Evolutionary conservation across 2,888 invertebrate species (phyloP).

Genomic region (Ennomos fuscantarius): DNA sequence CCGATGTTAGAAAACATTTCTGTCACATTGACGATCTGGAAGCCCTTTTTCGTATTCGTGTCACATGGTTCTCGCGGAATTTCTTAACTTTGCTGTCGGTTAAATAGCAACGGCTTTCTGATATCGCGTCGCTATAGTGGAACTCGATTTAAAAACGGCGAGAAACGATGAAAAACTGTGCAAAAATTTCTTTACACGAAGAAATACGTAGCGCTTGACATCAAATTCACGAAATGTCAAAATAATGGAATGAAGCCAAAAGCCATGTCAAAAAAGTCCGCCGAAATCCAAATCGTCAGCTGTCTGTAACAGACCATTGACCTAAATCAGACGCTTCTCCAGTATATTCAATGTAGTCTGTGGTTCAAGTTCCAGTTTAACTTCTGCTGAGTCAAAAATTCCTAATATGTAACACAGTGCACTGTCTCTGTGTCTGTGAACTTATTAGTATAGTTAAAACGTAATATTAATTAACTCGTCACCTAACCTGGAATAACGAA

Average conservation of each 20-base stretch:
- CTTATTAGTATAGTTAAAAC: too few relatives aligned
- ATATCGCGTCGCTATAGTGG: slow-evolving; percentile 49
- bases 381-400: too few relatives aligned
- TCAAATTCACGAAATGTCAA: slow-evolving; percentile 84
- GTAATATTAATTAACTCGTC: too few relatives aligned
- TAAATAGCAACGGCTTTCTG: slow-evolving; percentile 46
- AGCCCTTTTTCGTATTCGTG: slow-evolving; percentile 85
- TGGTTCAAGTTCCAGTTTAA: too few relatives aligned
- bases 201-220: slow-evolving; percentile 85
- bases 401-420: too few relatives aligned
- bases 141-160: slow-evolving; percentile 61
- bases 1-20: slow-evolving; percentile 84
- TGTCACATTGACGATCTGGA: slow-evolving; percentile 85
- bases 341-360: too few relatives aligned
- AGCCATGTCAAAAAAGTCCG: slow-evolving; percentile 83
- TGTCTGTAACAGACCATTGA: slow-evolving; percentile 54
- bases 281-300: slow-evolving; percentile 67
- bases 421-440: too few relatives aligned
- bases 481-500: too few relatives aligned
- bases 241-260: slow-evolving; percentile 84
- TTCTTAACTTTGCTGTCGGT: slow-evolving; percentile 60
- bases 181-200: slow-evolving; percentile 71
- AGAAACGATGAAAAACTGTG: slow-evolving; percentile 60
- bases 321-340: slow-evolving; percentile 46
- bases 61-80: slow-evolving; percentile 83